Percentiles rank a stretch among this genome's conserved stretches.
Evolutionary conservation across 2,888 invertebrate species (phyloP).

Genomic region (Chaitophorus viminalis): DNA sequence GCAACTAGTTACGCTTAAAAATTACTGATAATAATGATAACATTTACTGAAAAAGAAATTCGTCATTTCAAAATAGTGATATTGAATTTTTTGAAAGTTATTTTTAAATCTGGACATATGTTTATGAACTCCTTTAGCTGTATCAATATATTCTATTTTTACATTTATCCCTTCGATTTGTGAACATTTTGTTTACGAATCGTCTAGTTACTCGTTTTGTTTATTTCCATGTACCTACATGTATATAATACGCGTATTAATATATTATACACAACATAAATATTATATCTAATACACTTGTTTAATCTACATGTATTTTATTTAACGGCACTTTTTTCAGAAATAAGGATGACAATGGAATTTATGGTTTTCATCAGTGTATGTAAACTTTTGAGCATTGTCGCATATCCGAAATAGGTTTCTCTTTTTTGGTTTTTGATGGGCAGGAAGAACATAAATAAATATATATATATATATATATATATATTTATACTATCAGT

Average conservation of each 20-base stretch:
- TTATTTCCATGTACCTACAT: no score
- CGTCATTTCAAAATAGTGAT: no score
- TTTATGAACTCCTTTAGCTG: background rate
- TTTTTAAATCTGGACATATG: slow-evolving; percentile 8
- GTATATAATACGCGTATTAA: background rate
- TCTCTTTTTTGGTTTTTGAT: slow-evolving; percentile 24
- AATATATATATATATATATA: slow-evolving; percentile 50
- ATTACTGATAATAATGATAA: no score
- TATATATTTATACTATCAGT: slow-evolving; percentile 54
- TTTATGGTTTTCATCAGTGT: slow-evolving; percentile 57
- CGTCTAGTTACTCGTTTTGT: slow-evolving; percentile 27
- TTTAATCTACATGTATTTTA: slow-evolving; percentile 1
- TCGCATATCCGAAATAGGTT: slow-evolving; percentile 47
- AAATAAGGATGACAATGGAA: slow-evolving; percentile 44
- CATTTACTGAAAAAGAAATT: no score
- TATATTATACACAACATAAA: no score
- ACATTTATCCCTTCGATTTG: background rate
- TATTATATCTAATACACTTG: background rate
- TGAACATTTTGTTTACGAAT: slow-evolving; percentile 39
- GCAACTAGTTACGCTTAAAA: no score
- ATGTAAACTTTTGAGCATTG: slow-evolving; percentile 55
- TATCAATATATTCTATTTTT: background rate
- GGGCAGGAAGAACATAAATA: slow-evolving; percentile 29
- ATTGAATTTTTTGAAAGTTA: background rate
- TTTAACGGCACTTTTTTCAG: slow-evolving; percentile 13